Percentiles rank a stretch among this genome's conserved stretches.
Evolutionary conservation across 2,888 invertebrate genomes (phyloP).

Genomic region (Pandemis corylana): DNA sequence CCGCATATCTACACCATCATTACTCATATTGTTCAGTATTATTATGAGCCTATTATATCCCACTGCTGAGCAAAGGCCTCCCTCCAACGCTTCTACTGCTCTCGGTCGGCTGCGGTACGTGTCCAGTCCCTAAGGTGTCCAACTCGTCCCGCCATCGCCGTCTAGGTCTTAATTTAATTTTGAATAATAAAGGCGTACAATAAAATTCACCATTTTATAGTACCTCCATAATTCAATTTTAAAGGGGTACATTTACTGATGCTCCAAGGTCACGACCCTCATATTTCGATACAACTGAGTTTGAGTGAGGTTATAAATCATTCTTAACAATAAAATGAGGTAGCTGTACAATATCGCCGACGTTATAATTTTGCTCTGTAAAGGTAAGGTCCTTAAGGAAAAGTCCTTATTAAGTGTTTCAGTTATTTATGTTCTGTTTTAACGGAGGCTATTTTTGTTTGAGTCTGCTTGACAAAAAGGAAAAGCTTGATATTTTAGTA

Average conservation of each 20-base stretch:
- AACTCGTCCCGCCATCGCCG: too few species aligned
- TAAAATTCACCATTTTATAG: not conserved
- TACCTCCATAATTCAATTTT: not conserved
- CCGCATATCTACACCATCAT: too few species aligned
- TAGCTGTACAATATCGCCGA: slow-evolving; percentile 24
- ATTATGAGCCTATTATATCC: too few species aligned
- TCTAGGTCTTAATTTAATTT: too few species aligned
- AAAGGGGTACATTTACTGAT: not conserved
- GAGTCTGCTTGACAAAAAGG: not conserved
- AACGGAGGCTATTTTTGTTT: slow-evolving; percentile 7
- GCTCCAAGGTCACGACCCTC: not conserved
- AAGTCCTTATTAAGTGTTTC: slow-evolving; percentile 23
- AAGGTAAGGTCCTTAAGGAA: slow-evolving; percentile 20
- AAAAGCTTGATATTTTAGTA: not conserved
- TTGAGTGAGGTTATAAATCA: slow-evolving; percentile 17
- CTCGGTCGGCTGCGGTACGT: too few species aligned
- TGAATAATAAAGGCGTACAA: not conserved
- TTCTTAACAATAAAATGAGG: slow-evolving; percentile 27
- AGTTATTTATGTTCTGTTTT: slow-evolving; percentile 21
- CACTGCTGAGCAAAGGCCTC: too few species aligned
- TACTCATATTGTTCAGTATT: too few species aligned
- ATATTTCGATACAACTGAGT: slow-evolving; percentile 26
- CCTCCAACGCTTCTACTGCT: too few species aligned
- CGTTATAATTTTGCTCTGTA: slow-evolving; percentile 17
- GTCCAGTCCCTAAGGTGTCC: too few species aligned